Percentiles rank a stretch among this genome's conserved stretches.
phyloP scores from a whole-genome alignment of 2,888 invertebrate genomes.

The Myopa tessellatipennis region DNA sequence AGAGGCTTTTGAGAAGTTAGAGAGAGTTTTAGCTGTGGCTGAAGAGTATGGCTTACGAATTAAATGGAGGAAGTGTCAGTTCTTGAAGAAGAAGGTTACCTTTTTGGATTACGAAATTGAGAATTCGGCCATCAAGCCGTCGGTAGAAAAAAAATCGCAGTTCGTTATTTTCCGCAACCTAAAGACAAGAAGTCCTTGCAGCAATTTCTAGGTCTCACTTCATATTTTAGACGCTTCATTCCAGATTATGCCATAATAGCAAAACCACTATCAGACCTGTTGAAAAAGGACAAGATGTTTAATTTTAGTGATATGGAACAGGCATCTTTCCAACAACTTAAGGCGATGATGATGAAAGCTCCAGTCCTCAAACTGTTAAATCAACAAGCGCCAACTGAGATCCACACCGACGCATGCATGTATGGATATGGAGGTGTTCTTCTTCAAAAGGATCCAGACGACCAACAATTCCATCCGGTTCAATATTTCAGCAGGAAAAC shows the following conservation, averaged over 20 bases:
- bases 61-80: constrained; percentile 45
- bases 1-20: constrained; percentile 31
- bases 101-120: constrained; percentile 48
- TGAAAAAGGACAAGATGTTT: constrained; percentile 40
- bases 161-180: constrained; percentile 37
- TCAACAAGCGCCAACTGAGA: constrained; percentile 41
- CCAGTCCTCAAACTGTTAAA: constrained; percentile 45
- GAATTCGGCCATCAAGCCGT: constrained; percentile 33
- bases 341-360: constrained; percentile 30
- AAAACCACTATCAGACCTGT: constrained; percentile 55
- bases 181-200: constrained; percentile 34
- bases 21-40: constrained; percentile 13
- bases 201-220: constrained; percentile 40
- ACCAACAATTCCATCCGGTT: constrained; percentile 26
- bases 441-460: constrained; percentile 39
- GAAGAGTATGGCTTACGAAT: constrained; percentile 39
- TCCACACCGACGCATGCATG: constrained; percentile 47
- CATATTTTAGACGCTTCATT: constrained; percentile 41
- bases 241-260: constrained; percentile 51
- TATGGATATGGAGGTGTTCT: constrained; percentile 42
- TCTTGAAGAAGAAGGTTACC: constrained; percentile 34
- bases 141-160: constrained; percentile 39
- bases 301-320: constrained; percentile 32
- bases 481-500: constrained; percentile 47
- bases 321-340: constrained; percentile 41